Base-by-base conservation (phyloP, 2,888 invertebrate species). In the Ichneumon xanthorius region DNA sequence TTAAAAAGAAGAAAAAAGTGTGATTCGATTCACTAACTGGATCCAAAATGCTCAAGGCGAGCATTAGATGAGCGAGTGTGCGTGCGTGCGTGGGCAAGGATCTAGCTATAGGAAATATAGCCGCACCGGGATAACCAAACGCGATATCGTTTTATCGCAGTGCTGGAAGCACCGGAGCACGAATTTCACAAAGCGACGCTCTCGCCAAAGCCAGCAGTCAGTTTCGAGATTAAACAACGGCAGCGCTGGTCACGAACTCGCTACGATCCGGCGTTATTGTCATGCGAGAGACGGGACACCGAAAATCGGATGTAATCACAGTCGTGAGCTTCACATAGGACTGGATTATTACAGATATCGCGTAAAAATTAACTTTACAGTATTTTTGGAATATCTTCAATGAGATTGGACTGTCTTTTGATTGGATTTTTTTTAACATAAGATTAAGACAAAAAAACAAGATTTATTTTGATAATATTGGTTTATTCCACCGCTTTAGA, bases 91-190 rank as follows among this genome's bases (percentile, higher is more conserved):
- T 58, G 58, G 58, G 26, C 58, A 58, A 58, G 58, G 58, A 26
- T 58, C 48, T 48, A 3, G 73, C 22, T 26, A 53, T 76, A 50
- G 19, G 37, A 58, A 40, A 77, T 55, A 19, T 72, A 50, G 72
- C 50, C 53, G 55, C 58, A 65, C 53, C 48, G 67, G 67, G 58
- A 58, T 58, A 37, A 76, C 50, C 22, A 68, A 81, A 78, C 63
- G 80, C 72, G 80, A 78, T 81, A 84, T 73, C 84, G 73, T 81
- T 84, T 84, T 84, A 81, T 84, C 84, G 77, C 77, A 37, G 58
- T 33, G 77, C 61, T 40, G 72, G 37, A 76, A 76, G 70, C 55
- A 80, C 67, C 48, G 55, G 40, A 55, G 53, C 37, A 72, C 58
- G 67, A 40, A 71, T 78, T 84, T 81, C 77, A 81, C 84, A 81